These are phyloP conservation scores for Garra rufa DNA, from an alignment of 2,113 vertebrate species.

Conservation along the genomic window DNA sequence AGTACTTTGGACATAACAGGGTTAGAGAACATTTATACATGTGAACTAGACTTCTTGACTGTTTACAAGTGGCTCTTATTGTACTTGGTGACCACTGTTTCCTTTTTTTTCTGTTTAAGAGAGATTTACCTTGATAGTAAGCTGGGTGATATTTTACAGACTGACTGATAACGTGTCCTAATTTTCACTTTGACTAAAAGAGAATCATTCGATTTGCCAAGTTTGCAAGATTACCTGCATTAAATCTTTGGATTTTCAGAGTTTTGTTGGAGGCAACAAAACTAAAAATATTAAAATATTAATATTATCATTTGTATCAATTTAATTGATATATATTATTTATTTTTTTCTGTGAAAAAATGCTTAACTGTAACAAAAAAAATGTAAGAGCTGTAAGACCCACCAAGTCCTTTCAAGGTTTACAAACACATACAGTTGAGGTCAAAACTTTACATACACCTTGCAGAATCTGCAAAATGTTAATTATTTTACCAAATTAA, in stretches of 20 bases:
- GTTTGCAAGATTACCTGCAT: too few relatives aligned
- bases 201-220: background rate
- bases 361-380: too few relatives aligned
- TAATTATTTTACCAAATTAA: too few relatives aligned
- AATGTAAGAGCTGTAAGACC: background rate
- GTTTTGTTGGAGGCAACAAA: too few relatives aligned
- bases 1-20: conserved; percentile 19
- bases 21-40: conserved; percentile 18
- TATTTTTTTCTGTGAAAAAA: too few relatives aligned
- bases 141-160: background rate
- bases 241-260: too few relatives aligned
- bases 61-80: conserved; percentile 11
- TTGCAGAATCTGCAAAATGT: too few relatives aligned
- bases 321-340: too few relatives aligned
- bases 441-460: too few relatives aligned
- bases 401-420: background rate
- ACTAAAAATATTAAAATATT: too few relatives aligned
- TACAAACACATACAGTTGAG: background rate
- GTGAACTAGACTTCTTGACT: background rate
- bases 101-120: background rate
- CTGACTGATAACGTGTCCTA: background rate
- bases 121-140: background rate
- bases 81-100: background rate
- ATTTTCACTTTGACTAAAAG: background rate
- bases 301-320: too few relatives aligned